A percentile compares a stretch with the other conserved stretches of the same genome.
These are phyloP conservation scores for Tortrix viridana DNA, from an alignment of 2,888 invertebrate species.

Conservation along the genomic window DNA sequence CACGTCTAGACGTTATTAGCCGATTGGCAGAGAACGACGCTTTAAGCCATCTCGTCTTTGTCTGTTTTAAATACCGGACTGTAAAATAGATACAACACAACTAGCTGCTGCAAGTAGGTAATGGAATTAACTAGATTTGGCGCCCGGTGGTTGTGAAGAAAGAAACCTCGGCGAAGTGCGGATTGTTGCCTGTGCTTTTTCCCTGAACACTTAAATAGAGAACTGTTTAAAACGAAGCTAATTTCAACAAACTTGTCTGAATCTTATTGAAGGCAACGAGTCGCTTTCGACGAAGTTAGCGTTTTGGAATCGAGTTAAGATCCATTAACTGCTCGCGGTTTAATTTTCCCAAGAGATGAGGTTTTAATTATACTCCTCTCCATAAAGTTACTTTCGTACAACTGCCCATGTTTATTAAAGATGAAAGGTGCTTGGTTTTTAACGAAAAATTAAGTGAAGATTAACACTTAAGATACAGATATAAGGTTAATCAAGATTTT, in stretches of 20 bases:
- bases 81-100: constrained; percentile 3
- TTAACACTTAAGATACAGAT: constrained; percentile 7
- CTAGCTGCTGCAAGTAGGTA: constrained; percentile 7
- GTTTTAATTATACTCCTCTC: constrained; percentile 70
- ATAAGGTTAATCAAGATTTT: constrained; percentile 15
- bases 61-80: neutral
- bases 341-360: constrained; percentile 72
- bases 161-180: constrained; percentile 10
- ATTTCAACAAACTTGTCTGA: constrained; percentile 69
- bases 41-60: neutral
- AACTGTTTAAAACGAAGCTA: constrained; percentile 63
- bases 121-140: constrained; percentile 21
- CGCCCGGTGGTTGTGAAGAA: constrained; percentile 11
- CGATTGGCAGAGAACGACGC: neutral
- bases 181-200: constrained; percentile 23
- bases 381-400: constrained; percentile 55
- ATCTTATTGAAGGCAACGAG: constrained; percentile 73
- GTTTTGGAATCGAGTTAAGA: constrained; percentile 77
- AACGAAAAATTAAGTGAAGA: constrained; percentile 12
- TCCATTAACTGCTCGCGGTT: constrained; percentile 78
- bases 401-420: constrained; percentile 55
- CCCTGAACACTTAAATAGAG: constrained; percentile 54
- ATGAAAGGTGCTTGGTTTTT: constrained; percentile 47
- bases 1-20: neutral
- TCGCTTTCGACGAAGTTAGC: constrained; percentile 71